Base-by-base conservation (phyloP, 1,140 invertebrate genomes). In the Radopholus similis region DNA sequence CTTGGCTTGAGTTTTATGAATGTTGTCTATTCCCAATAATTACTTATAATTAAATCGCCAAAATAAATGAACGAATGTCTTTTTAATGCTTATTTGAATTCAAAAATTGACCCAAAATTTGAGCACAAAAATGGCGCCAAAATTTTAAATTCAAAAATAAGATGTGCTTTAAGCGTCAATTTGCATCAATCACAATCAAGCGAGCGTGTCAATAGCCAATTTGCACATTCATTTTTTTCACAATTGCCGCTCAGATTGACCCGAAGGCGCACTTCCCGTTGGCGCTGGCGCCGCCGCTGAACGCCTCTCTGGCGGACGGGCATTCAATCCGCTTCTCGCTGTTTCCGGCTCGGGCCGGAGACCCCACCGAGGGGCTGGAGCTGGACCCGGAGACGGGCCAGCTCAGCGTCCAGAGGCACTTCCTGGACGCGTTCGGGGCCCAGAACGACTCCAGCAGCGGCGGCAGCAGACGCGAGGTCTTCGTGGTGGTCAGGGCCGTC, bases 401-500 rank as follows among this genome's bases (percentile, higher is more conserved):
- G 40, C 13, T 72, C 32, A 21, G 63, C 68, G 72, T 63, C 59
- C 74, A 67, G 35, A 77, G 28, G 69, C 71, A 13, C 34, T 82
- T 55, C 58, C 65, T 44, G 68, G 75, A 59, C n/a, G 40, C 59
- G 34, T 68, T 73, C 34, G 28, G 65, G 21, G 44, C 49, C 3
- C n/a, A 47, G n/a, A 34, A 21, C 58, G 49, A 21, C 49, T 35
- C 1, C 8, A 21, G 15, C 13, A 15, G 44, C 44, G 13, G 23
- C 18, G 34, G 26, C 13, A 38, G 28, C 3, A 40, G 18, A 13
- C 47, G 53, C 4, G 62, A 64, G 23, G 66, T 60, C 34, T 80
- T 80, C 57, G 53, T 82, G 21, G 78, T 82, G 9, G 70, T 80
- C n/a, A 40, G 78, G 30, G 78, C 80, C n/a, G 66, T 55, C 4